Base-by-base conservation (phyloP, 2,888 invertebrate species). In the Epirrhoe alternata region DNA sequence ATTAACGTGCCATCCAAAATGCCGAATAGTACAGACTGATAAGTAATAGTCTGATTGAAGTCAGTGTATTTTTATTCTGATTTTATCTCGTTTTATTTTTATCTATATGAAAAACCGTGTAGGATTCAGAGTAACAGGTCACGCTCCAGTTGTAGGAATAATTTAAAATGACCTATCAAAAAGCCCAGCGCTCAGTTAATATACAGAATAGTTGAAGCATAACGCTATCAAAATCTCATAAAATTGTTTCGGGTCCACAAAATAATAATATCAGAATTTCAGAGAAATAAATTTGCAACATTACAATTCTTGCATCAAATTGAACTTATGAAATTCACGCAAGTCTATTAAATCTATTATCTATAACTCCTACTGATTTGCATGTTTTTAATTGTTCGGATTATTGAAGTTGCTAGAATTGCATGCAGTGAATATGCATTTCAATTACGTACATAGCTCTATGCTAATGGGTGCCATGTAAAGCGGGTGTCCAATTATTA, bases 401-500 rank as follows among this genome's bases (percentile, higher is more conserved):
- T 33, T 42, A 42, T 42, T 12, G 38, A 3, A 42, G 12, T 42
- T 12, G 38, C 38, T 12, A 42, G 12, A 12, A 42, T 10, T 3
- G 38, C 38, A 12, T 42, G 38, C 24, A 42, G 38, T 42, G 38
- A 42, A 42, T 42, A 42, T 42, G 38, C 38, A 42, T 42, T 42
- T 42, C 38, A 42, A 42, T 42, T 42, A 42, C 12, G 38, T 42
- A 4, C 12, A 12, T 42, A 42, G 35, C 38, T 42, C 38, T 42
- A 42, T 42, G 38, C 38, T 42, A 42, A 42, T 42, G 38, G 38
- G 38, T 42, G 38, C 38, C 38, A 42, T 42, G 38, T 42, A 42
- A 42, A 42, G 38, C 38, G 38, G 4, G 30, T 55, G 42, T 47
- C 47, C 57, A 57, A 58, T 58, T 58, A 59, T 51, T 59, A 59